phyloP scores from a whole-genome alignment of 2,113 vertebrate genomes.

The Dicrurus megarhynchus region DNA sequence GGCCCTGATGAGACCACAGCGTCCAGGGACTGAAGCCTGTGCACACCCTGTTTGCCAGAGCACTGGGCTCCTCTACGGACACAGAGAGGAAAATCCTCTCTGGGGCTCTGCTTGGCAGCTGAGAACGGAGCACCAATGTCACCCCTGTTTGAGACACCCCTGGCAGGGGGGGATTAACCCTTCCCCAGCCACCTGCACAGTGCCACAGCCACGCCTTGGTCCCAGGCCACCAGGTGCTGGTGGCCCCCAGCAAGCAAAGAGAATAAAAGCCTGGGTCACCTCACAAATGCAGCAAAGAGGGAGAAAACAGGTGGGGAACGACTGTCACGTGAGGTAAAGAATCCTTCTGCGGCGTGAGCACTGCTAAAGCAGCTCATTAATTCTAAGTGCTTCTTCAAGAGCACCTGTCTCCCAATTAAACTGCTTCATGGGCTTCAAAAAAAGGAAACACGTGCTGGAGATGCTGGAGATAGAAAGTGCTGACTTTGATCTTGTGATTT shows the following conservation, averaged over 20 bases:
- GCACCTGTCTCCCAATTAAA: neutral
- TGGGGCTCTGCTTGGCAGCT: neutral
- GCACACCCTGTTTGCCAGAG: fast-evolving
- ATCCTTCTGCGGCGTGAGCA: neutral
- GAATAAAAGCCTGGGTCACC: neutral
- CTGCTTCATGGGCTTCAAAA: neutral
- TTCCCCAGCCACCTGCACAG: neutral
- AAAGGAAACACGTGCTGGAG: neutral
- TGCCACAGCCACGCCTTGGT: fast-evolving
- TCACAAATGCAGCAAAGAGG: neutral
- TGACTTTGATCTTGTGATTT: neutral
- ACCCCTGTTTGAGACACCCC: too few relatives aligned
- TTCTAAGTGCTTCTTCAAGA: neutral
- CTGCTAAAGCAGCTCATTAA: neutral
- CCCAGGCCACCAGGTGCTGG: neutral
- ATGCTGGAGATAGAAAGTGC: neutral
- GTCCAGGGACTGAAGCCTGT: neutral
- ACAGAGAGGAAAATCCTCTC: fast-evolving
- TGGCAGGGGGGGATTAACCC: neutral
- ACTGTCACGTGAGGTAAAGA: fast-evolving
- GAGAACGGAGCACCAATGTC: neutral
- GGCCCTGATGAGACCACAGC: fast-evolving
- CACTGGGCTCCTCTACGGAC: fast-evolving
- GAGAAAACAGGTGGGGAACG: neutral
- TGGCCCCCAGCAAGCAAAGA: fast-evolving